Base-by-base conservation (phyloP, 2,113 vertebrate species). In the Pseudorhombus dupliciocellatus region DNA sequence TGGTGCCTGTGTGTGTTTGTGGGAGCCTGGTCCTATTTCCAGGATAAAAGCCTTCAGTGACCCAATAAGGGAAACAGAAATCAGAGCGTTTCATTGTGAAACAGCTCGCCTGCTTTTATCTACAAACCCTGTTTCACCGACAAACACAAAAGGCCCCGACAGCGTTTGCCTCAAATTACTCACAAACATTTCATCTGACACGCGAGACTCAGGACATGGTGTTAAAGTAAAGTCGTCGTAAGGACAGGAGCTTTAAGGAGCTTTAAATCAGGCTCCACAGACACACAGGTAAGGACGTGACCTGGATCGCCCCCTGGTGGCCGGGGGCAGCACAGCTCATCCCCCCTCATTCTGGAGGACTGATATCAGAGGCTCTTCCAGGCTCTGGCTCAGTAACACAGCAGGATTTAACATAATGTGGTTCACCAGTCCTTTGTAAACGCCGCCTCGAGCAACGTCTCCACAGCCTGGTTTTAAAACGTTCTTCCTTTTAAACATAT, bases 21-120 rank as follows among this genome's bases (percentile, higher is more conserved):
- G 44, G 34, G 46, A 2, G 20, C 12, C 34, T 20, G 78, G 70
- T 64, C 66, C 85, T 86, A 83, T 86, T 89, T 86, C 78, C 70
- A 56, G 80, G 85, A 86, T 83, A 86, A 87, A 88, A 86, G 81
- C 77, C 81, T 80, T 84, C 68, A 82, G 80, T 88, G 85, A 89
- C 89, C 84, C 85, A 90, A 77, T 88, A 86, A 85, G 44, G 50
- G 69, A 74, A 73, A 70, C 26, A 58, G 12, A 75, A 85, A 88
- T 76, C 75, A 48, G 54, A 84, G 70, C 18, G 4, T 72, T 85
- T 76, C 50, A 63, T 78, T 81, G 80, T 78, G 58, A 66, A 77
- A 70, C 24, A 40, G 76, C 54, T 77, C 40, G 48, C 61, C 75
- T 70, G 63, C 66, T 68, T 66, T 88, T 74, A 77, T 70, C 72